Percentiles rank a stretch among this genome's conserved stretches.
Conservation (phyloP, 2,797 vertebrate species). For the Mycteria americana region DNA sequence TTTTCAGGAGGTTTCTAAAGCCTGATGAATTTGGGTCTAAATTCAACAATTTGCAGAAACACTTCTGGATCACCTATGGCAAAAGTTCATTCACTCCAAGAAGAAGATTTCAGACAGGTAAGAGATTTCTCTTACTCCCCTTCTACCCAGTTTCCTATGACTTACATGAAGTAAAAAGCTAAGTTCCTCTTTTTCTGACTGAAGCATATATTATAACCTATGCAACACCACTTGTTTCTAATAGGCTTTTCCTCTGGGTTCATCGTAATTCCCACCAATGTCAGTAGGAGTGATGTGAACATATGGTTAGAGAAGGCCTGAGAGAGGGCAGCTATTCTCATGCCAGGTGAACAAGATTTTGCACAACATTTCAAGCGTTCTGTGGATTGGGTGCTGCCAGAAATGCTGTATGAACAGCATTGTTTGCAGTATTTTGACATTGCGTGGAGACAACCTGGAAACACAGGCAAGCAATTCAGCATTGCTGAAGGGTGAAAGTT, state of each 20-base stretch:
- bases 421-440: slow-evolving; percentile 50
- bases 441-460: background rate
- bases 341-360: slow-evolving; percentile 33
- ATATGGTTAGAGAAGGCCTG: slow-evolving; percentile 39
- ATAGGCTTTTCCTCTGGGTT: slow-evolving; percentile 20
- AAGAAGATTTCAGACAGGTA: background rate
- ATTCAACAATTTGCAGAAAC: background rate
- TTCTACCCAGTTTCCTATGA: background rate
- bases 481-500: slow-evolving; percentile 1
- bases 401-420: background rate
- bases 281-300: slow-evolving; percentile 54
- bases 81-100: background rate
- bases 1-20: background rate
- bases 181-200: background rate
- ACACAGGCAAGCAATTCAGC: background rate
- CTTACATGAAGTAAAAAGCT: background rate
- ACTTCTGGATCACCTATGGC: background rate
- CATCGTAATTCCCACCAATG: background rate
- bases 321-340: slow-evolving; percentile 33
- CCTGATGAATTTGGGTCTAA: background rate
- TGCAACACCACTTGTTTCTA: background rate
- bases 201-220: background rate
- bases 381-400: background rate
- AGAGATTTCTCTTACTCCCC: background rate
- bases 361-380: background rate